Conservation (phyloP, 2,797 vertebrate genomes). For the Galagoides demidoff region DNA sequence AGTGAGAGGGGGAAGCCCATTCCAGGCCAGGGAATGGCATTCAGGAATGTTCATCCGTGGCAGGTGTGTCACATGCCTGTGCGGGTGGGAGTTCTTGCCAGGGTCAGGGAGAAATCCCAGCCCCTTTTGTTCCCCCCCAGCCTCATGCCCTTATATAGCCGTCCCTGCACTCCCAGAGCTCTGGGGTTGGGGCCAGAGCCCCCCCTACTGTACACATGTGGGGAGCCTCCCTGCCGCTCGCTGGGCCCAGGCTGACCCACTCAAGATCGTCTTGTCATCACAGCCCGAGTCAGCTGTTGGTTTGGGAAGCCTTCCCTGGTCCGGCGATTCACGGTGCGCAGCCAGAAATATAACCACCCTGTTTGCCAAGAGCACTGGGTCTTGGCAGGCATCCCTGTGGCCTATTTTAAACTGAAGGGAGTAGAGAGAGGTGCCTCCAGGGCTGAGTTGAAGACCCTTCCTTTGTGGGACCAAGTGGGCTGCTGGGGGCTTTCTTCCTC, state of each 20-base stretch:
- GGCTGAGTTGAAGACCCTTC: slow-evolving; percentile 42
- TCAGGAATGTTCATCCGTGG: slow-evolving; percentile 62
- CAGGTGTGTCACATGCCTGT: slow-evolving; percentile 63
- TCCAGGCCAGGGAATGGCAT: slow-evolving; percentile 65
- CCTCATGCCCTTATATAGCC: slow-evolving; percentile 63
- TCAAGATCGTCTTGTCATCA: slow-evolving; percentile 81
- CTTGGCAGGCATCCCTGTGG: slow-evolving; percentile 74
- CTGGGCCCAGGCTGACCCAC: slow-evolving; percentile 37
- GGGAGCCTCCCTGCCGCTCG: not conserved
- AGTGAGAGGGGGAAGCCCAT: slow-evolving; percentile 69
- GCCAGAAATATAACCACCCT: slow-evolving; percentile 85
- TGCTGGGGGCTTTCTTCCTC: not conserved
- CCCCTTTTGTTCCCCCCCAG: slow-evolving; percentile 58
- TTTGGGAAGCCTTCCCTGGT: slow-evolving; percentile 82
- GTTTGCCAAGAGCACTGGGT: slow-evolving; percentile 85
- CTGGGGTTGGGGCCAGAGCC: not conserved
- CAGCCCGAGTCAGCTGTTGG: slow-evolving; percentile 88
- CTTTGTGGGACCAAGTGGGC: not conserved
- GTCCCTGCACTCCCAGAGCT: not conserved
- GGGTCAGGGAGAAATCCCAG: slow-evolving; percentile 55
- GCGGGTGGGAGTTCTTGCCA: not conserved
- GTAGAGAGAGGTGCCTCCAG: not conserved
- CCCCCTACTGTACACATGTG: slow-evolving; percentile 57
- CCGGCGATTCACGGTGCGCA: slow-evolving; percentile 78
- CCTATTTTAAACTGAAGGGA: slow-evolving; percentile 78